Evolutionary conservation across 2,797 vertebrate species (phyloP).

Genomic region (Ceryle rudis): DNA sequence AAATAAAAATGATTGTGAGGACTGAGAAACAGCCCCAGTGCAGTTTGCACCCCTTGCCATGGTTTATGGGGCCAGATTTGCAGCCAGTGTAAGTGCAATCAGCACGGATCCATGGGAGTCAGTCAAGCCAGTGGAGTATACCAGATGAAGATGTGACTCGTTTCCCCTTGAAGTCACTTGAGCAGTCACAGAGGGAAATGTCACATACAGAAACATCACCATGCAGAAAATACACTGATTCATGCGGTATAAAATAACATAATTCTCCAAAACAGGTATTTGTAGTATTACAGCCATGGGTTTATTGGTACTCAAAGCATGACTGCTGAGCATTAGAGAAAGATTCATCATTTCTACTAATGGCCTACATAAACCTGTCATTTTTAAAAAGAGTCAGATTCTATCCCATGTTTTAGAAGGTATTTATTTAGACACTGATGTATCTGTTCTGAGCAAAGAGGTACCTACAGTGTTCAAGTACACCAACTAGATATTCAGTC

Average conservation of each 20-base stretch:
- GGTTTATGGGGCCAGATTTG: background rate
- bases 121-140: background rate
- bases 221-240: slow-evolving; percentile 29
- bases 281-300: background rate
- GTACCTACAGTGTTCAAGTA: background rate
- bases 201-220: background rate
- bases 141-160: background rate
- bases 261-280: background rate
- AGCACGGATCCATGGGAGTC: background rate
- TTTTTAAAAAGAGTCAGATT: background rate
- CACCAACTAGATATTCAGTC: background rate
- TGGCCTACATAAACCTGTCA: background rate
- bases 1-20: background rate
- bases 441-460: slow-evolving; percentile 2
- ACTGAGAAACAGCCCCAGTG: background rate
- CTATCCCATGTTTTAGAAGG: background rate
- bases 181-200: background rate
- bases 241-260: background rate
- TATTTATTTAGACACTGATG: background rate
- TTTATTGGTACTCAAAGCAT: background rate
- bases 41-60: background rate
- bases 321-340: slow-evolving; percentile 4
- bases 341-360: slow-evolving; percentile 3
- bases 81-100: background rate
- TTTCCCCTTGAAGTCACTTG: background rate